Conservation (phyloP, 1,140 invertebrate genomes). For the Aphelinus certus region DNA sequence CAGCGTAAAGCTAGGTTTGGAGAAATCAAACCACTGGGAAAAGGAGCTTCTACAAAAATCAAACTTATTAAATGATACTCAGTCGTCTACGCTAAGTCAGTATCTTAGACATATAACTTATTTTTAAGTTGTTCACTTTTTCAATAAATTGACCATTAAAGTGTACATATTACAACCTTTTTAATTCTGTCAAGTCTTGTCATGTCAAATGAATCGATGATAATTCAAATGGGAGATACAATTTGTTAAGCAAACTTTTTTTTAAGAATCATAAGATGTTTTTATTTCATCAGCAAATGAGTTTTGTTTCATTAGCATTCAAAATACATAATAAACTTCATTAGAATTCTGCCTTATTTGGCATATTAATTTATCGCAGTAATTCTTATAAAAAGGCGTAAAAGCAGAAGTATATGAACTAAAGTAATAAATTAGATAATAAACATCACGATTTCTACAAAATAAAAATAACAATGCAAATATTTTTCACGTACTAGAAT, state of each 20-base stretch:
- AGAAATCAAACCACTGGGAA: slow-evolving; percentile 54
- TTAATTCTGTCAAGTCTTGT: background rate
- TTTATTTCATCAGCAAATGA: slow-evolving; percentile 34
- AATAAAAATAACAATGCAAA: slow-evolving; percentile 32
- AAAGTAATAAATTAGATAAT: slow-evolving; percentile 32
- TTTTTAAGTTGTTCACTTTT: slow-evolving; percentile 39
- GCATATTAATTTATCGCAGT: slow-evolving; percentile 23
- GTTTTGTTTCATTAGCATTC: slow-evolving; percentile 19
- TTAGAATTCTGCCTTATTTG: slow-evolving; percentile 23
- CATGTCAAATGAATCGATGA: too few relatives aligned
- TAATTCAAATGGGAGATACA: slow-evolving; percentile 19
- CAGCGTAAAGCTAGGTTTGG: slow-evolving; percentile 79
- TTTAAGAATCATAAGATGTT: slow-evolving; percentile 29
- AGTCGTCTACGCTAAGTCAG: slow-evolving; percentile 56
- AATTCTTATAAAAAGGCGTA: slow-evolving; percentile 33
- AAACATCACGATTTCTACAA: slow-evolving; percentile 33
- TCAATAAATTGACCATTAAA: slow-evolving; percentile 38
- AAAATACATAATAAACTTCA: slow-evolving; percentile 30
- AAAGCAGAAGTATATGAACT: slow-evolving; percentile 29
- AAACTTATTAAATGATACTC: slow-evolving; percentile 66
- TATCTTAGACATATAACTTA: slow-evolving; percentile 50
- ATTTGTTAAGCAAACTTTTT: slow-evolving; percentile 15
- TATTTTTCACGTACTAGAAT: slow-evolving; percentile 19
- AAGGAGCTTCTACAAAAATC: slow-evolving; percentile 59
- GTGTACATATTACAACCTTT: slow-evolving; percentile 37